These are phyloP conservation scores for Liolophura sinensis DNA, from an alignment of 1,140 invertebrate species.

Conservation along the genomic window DNA sequence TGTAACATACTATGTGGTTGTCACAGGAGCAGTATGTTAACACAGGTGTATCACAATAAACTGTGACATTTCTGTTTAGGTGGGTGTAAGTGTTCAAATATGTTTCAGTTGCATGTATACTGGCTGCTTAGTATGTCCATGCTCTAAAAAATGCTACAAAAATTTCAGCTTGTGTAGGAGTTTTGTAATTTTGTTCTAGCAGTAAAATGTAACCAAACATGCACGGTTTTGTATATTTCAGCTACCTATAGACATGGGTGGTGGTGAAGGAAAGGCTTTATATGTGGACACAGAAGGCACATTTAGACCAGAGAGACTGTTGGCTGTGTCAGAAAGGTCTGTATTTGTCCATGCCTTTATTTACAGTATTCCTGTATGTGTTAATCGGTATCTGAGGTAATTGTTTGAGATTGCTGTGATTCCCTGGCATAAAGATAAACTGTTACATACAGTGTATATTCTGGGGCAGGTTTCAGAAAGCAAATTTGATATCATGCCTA, in stretches of 20 bases:
- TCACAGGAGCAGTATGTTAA: too few relatives aligned
- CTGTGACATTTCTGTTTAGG: constrained; percentile 9
- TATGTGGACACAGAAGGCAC: constrained; percentile 99
- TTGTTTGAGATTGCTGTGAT: background rate
- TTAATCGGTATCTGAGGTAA: background rate
- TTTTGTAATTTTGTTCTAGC: too few relatives aligned
- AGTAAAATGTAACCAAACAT: too few relatives aligned
- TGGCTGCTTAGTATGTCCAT: constrained; percentile 5
- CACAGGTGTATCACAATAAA: constrained; percentile 88
- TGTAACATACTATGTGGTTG: too few relatives aligned
- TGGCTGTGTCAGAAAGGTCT: constrained; percentile 64
- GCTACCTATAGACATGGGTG: constrained; percentile 92
- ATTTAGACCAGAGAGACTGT: constrained; percentile 72
- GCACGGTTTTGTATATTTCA: constrained; percentile 53
- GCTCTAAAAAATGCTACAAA: background rate
- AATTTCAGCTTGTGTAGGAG: too few relatives aligned
- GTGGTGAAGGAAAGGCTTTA: constrained; percentile 97
- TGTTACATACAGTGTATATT: background rate
- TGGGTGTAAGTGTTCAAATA: too few relatives aligned
- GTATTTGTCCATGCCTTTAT: too few relatives aligned
- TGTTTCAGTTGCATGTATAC: constrained; percentile 11
- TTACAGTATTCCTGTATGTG: too few relatives aligned
- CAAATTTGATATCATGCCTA: too few relatives aligned
- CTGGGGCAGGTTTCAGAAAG: background rate
- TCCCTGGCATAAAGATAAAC: background rate